Evolutionary conservation across 2,888 invertebrate species (phyloP).

Genomic region (Dolichomitus sp.): DNA sequence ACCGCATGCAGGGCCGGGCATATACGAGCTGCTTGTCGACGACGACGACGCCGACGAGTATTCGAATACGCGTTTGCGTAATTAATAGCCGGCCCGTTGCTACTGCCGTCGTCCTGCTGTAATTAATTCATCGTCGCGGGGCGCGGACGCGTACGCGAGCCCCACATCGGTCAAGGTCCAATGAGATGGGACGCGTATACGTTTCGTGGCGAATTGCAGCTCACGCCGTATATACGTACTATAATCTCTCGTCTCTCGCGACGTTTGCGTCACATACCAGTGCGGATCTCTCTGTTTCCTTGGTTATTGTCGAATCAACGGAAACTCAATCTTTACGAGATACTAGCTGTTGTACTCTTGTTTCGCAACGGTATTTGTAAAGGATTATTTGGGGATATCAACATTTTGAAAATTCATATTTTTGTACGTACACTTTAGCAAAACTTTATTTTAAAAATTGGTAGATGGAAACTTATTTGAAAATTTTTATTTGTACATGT

Average conservation of each 20-base stretch:
- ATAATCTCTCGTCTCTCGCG: constrained; percentile 53
- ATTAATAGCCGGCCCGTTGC: constrained; percentile 72
- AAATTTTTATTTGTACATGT: too few relatives aligned
- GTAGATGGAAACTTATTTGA: too few relatives aligned
- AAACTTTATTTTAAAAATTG: too few relatives aligned
- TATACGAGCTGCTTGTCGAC: constrained; percentile 11
- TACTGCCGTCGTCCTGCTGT: constrained; percentile 63
- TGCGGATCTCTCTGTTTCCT: constrained; percentile 5
- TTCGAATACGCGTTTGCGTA: constrained; percentile 75
- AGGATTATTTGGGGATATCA: too few relatives aligned
- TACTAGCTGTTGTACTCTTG: background rate
- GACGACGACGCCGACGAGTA: constrained; percentile 55
- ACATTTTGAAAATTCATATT: too few relatives aligned
- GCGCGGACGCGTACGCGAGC: constrained; percentile 51
- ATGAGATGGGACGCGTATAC: constrained; percentile 57
- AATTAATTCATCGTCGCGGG: constrained; percentile 71
- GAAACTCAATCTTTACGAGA: constrained; percentile 24
- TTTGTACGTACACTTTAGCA: too few relatives aligned
- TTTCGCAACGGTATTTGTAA: background rate
- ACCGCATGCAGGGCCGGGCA: constrained; percentile 11
- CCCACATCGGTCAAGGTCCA: constrained; percentile 72
- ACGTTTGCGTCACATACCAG: constrained; percentile 33
- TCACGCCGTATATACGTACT: constrained; percentile 45
- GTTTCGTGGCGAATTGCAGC: constrained; percentile 51
- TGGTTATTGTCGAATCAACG: constrained; percentile 43